Evolutionary conservation across 2,113 vertebrate species (phyloP), one percentile per base, ranked within the genome.

Genomic region (Nyctereutes procyonoides): DNA sequence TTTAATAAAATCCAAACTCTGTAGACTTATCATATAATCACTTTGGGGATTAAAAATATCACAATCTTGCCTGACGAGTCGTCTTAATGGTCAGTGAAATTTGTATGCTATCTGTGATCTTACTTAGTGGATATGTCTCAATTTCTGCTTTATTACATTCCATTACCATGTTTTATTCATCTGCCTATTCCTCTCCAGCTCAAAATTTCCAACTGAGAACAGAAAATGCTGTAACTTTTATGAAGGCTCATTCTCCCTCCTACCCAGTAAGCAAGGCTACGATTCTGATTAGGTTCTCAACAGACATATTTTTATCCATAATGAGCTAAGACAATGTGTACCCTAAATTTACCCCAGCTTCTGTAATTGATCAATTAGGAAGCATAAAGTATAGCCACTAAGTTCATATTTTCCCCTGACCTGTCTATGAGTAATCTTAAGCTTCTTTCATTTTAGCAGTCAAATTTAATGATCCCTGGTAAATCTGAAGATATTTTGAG

Each of bases 81-180:
- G 76, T 96, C 97, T 97, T 98, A 96, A 96, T 96, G 96, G 97
- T 83, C 96, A 97, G 87, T 97, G 92, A 97, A 95, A 98, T 98
- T 58, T 97, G 77, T 95, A 91, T 98, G 90, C 83, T 88, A 82
- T 92, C 96, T 97, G 85, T 79, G 81, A 93, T 97, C 85, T 88
- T 96, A 77, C 65, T 96, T 96, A 93, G 90, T 89, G 88, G 90
- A 76, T 98, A 93, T 97, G 85, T 98, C 97, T 97, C 94, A 95
- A 97, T 98, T 98, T 97, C 76, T 96, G 76, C 76, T 96, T 97
- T 97, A 98, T 96, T 96, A 90, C 67, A 95, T 86, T 97, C 90
- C 83, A 96, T 98, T 97, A 96, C 80, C 60, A 96, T 97, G 88
- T 97, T 98, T 98, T 97, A 98, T 98, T 98, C 95, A 97, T 97